These are phyloP conservation scores for Ptilonorhynchus violaceus DNA, from an alignment of 2,113 vertebrate species.

Conservation along the genomic window DNA sequence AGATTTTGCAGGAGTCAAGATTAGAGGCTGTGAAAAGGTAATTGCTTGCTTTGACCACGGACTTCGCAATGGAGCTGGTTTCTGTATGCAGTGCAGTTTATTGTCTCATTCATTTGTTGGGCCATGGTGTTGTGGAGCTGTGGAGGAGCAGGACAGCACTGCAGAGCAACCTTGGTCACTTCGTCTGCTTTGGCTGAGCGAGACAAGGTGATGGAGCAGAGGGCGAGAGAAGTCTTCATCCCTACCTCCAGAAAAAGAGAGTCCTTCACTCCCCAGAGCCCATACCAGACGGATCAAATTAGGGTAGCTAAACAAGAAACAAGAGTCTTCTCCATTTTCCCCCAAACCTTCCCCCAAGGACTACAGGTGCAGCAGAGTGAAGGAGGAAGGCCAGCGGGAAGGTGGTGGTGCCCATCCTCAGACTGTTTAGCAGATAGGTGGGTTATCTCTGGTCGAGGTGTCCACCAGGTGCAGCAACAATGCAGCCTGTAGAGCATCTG, in stretches of 20 bases:
- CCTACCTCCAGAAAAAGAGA: not conserved
- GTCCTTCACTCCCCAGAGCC: not conserved
- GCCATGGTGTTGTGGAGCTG: rapidly evolving
- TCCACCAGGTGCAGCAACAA: not conserved
- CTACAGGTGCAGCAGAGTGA: not conserved
- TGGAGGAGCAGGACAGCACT: not conserved
- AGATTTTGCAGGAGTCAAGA: not conserved
- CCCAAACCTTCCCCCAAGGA: not conserved
- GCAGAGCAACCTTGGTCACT: not conserved
- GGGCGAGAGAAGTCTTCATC: not conserved
- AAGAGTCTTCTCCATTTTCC: not conserved
- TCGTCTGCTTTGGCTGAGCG: not conserved
- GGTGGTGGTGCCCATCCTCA: not conserved
- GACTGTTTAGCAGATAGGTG: not conserved
- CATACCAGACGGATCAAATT: not conserved
- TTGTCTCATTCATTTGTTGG: not conserved
- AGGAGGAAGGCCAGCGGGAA: not conserved
- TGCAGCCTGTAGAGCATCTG: not conserved
- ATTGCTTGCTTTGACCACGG: not conserved
- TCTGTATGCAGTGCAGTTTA: rapidly evolving
- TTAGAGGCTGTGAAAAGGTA: not conserved
- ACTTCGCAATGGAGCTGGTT: not conserved
- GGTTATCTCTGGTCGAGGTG: not conserved
- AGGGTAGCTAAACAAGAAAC: not conserved
- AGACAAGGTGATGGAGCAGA: not conserved